These are phyloP conservation scores for Crioceris asparagi DNA, from an alignment of 2,888 invertebrate species.

Conservation along the genomic window DNA sequence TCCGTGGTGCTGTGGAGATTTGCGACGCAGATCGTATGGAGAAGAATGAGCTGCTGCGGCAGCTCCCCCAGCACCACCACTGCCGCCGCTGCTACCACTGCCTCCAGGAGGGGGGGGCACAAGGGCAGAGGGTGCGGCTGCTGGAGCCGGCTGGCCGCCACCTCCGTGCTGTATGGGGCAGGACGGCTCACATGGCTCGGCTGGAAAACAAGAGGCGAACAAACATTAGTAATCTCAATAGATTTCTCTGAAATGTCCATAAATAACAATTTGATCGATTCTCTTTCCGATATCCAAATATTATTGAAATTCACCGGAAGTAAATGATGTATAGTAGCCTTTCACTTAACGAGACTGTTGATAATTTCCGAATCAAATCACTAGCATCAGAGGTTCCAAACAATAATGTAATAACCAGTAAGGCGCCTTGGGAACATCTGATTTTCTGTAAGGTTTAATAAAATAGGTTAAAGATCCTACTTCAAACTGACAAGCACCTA, in stretches of 20 bases:
- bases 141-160: slow-evolving; percentile 41
- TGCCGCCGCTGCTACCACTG: slow-evolving; percentile 18
- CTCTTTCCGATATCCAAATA: neutral
- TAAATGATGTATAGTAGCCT: no score
- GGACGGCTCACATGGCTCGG: slow-evolving; percentile 73
- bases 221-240: no score
- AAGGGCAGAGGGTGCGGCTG: slow-evolving; percentile 27
- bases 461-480: no score
- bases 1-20: slow-evolving; percentile 48
- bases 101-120: slow-evolving; percentile 18
- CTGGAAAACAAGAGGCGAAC: slow-evolving; percentile 28
- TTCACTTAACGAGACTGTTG: no score
- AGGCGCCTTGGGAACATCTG: no score
- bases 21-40: slow-evolving; percentile 81
- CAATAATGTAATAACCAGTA: no score
- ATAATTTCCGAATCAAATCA: no score
- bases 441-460: no score
- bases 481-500: no score
- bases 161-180: slow-evolving; percentile 51
- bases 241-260: neutral
- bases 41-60: slow-evolving; percentile 57
- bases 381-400: no score
- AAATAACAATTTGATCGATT: neutral
- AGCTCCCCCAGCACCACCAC: slow-evolving; percentile 28
- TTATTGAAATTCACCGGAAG: no score